These are phyloP conservation scores for Zophobas morio DNA, from an alignment of 1,140 invertebrate species.

Conservation along the genomic window DNA sequence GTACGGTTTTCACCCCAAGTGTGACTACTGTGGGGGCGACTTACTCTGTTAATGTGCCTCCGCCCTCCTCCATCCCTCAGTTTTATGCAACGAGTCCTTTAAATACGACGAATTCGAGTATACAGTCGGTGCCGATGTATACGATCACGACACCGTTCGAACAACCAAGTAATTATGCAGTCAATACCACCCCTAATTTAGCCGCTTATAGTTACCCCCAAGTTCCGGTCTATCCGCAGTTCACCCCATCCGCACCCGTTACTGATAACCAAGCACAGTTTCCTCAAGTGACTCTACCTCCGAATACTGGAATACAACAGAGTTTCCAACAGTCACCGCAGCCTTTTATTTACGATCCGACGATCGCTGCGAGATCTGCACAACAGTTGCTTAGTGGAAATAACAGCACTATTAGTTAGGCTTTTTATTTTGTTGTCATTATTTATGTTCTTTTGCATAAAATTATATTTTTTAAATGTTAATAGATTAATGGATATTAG, in stretches of 20 bases:
- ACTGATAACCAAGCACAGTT: constrained; percentile 33
- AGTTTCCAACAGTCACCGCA: constrained; percentile 51
- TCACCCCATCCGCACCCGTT: constrained; percentile 4
- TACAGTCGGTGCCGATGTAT: constrained; percentile 8
- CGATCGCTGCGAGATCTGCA: constrained; percentile 65
- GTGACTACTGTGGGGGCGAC: background rate
- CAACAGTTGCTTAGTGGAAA: constrained; percentile 64
- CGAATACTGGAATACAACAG: constrained; percentile 7
- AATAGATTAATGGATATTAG: constrained; percentile 2
- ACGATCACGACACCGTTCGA: constrained; percentile 25
- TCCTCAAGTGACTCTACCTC: constrained; percentile 16
- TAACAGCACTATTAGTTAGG: constrained; percentile 33
- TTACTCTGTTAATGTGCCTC: background rate
- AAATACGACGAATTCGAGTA: constrained; percentile 17
- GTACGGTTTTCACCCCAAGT: background rate
- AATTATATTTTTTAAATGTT: constrained; percentile 22
- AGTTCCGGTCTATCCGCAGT: background rate
- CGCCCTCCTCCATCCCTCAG: constrained; percentile 37
- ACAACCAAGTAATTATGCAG: background rate
- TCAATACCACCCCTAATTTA: constrained; percentile 27
- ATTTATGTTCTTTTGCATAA: constrained; percentile 32
- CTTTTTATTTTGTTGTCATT: constrained; percentile 26
- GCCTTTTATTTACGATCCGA: constrained; percentile 64
- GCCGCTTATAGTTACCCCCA: constrained; percentile 47
- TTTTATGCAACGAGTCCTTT: constrained; percentile 22